Base-by-base conservation (phyloP, 1,140 invertebrate species). In the Drosophila orosa region DNA sequence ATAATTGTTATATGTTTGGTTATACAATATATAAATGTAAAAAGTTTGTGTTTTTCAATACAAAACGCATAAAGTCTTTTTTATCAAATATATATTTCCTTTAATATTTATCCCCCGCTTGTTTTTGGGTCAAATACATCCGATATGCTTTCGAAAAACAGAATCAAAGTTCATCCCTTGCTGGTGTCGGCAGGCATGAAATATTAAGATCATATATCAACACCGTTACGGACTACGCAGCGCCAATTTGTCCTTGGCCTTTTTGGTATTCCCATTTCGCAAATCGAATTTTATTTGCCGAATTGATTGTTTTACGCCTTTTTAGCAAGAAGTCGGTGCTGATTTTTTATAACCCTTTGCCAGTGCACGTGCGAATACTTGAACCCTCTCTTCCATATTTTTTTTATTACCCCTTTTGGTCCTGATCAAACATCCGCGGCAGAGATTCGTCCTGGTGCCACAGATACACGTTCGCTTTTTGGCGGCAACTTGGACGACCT, bases 301-400 rank as follows among this genome's bases (percentile, higher is more conserved):
- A 78, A 80, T 83, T 73, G 79, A 90, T 90, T 89, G 80, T 90
- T 87, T 87, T 68, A 89, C 84, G 84, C 85, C 84, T 90, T 84
- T 89, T 84, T 89, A 87, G 72, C 72, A 62, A 63, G 55, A 74
- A 58, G 76, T 85, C 77, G 75, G 74, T 84, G 86, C 71, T 79
- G 66, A 73, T 86, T 81, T 66, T 29, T 25, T 39, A 25, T 40
- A 87, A 82, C 82, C 82, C 83, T 76, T 86, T 65, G 60, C 44
- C 47, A 15, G 24, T 48, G 59, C 80, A 84, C 73, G 80, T 84
- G 80, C 66, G 59, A 48, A 39, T 33, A 54, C 25, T 68, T 54
- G 31, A 37, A 66, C 22, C 47, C 63, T 52, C 42, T 35, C 25
- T 17, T 45, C 5, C 8, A 63, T 35, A 25, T 37, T 37, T 24